Evolutionary conservation across 2,888 invertebrate species (phyloP).

Genomic region (Clusia tigrina): DNA sequence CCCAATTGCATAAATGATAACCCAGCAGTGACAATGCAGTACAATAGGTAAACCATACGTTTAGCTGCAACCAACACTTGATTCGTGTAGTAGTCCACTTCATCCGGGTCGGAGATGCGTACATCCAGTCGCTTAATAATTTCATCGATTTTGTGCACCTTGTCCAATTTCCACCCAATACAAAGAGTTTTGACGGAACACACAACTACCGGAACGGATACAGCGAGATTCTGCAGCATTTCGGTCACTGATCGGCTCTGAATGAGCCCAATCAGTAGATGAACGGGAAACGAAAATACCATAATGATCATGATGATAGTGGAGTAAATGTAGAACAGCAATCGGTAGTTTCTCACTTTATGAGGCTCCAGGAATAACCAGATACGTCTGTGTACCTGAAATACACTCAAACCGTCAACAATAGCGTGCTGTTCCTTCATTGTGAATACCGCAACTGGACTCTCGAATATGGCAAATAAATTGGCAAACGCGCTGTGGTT

Average conservation of each 20-base stretch:
- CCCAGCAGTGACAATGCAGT: slow-evolving; percentile 11
- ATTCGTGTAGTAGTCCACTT: slow-evolving; percentile 19
- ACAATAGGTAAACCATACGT: slow-evolving; percentile 12
- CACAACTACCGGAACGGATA: slow-evolving; percentile 28
- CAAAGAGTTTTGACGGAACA: slow-evolving; percentile 31
- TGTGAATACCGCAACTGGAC: no score
- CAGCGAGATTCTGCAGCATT: slow-evolving; percentile 32
- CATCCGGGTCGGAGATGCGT: slow-evolving; percentile 22
- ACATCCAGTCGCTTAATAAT: slow-evolving; percentile 29
- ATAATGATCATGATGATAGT: slow-evolving; percentile 26
- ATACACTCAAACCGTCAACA: no score
- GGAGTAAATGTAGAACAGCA: slow-evolving; percentile 30
- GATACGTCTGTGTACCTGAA: slow-evolving; percentile 22
- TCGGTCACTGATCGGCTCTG: slow-evolving; percentile 25
- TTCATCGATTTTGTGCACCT: slow-evolving; percentile 27
- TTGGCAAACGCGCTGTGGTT: no score
- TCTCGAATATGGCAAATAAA: no score
- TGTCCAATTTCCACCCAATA: slow-evolving; percentile 31
- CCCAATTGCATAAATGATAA: slow-evolving; percentile 25
- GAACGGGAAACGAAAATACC: slow-evolving; percentile 34
- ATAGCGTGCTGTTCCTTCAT: no score
- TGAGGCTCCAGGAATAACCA: slow-evolving; percentile 30
- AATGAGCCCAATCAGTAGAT: slow-evolving; percentile 36
- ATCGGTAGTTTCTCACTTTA: slow-evolving; percentile 14
- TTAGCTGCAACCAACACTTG: slow-evolving; percentile 6